Base-by-base conservation (phyloP, 2,797 vertebrate species). In the Aplochiton taeniatus region DNA sequence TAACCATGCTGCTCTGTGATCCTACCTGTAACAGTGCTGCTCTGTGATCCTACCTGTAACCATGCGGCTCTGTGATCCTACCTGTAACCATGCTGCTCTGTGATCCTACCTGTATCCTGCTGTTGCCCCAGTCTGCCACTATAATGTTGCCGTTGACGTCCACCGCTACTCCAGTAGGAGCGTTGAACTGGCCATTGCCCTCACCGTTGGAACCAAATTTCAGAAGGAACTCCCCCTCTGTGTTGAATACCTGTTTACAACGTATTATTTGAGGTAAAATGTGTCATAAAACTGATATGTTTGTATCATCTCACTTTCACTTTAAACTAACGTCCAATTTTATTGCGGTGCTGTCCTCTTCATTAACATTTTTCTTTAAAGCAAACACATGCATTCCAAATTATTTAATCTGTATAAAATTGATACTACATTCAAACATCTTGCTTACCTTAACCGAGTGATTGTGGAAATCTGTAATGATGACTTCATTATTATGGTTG, bases 121-220 rank as follows among this genome's bases (percentile, higher is more conserved):
- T 99, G 92, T 99, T 99, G 62, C 98, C 98, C 98, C 98, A 99
- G 51, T 99, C 98, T 0, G 98, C 98, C 63, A 99, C 97, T 0
- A 99, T 98, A 84, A 99, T 98, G 91, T 99, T 99, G 46, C 96
- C 98, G 9, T 96, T 97, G 12, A 91, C 88, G 71, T 99, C 97
- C 85, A 99, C 98, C 0, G 97, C 97, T 49, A 99, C 96, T n/a
- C 98, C 98, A 0, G 98, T 99, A 16, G 98, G 98, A 20, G 98
- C 98, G 46, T 99, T 99, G 81, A 99, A 99, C 84, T 99, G 98
- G 9, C 97, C 98, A 1, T 98, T 98, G 41, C 97, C 97, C 83
- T 99, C 96, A 19, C 97, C 98, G 8, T 96, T 99, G 2, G 97
- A 98, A 13, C 98, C 98, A 68, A 99, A 99, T 85, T 99, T 99